Evolutionary conservation across 2,797 vertebrate genomes (phyloP), one percentile per base, ranked within the genome.

Genomic region (Eulemur rubriventer): DNA sequence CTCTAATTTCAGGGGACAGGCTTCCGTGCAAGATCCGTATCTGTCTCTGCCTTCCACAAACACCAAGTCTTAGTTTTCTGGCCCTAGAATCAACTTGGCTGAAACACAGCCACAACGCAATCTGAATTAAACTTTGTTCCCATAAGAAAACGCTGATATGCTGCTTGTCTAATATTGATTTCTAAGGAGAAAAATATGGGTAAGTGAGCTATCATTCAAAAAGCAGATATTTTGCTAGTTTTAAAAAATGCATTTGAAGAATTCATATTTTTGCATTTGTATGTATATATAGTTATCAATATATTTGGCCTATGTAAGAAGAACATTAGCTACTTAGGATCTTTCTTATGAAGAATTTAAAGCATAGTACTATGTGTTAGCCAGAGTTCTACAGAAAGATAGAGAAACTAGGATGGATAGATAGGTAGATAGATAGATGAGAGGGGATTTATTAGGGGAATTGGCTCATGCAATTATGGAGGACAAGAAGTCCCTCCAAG

Each of bases 1-100:
- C 97, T 98, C 97, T 98, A 98, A 98, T 98, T 98, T 98, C 98
- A 98, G 98, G 97, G 97, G 98, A 98, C 98, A 98, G 96, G 96
- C 96, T 98, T 98, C 98, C 97, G 87, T 98, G 98, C 96, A 96
- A 98, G 98, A 98, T 98, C 97, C n/a, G 0, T 98, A 98, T 99
- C 98, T 98, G 73, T 91, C 57, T 93, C 90, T 83, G 94, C 96
- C 93, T 97, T 98, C 97, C 96, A 97, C 81, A 95, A 98, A 97
- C 97, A 97, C 92, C 67, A 94, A 67, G 91, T 97, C 96, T 93
- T 95, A 95, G 97, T 96, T 97, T 97, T 96, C 95, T 97, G 91
- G 97, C 97, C 69, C 76, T 94, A n/a, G 96, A 93, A 72, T 84
- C 90, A 96, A 50, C 43, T 26, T 59, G 88, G 50, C 76, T 70